Evolutionary conservation across 2,888 invertebrate species (phyloP).

Genomic region (Lithophane leautieri): DNA sequence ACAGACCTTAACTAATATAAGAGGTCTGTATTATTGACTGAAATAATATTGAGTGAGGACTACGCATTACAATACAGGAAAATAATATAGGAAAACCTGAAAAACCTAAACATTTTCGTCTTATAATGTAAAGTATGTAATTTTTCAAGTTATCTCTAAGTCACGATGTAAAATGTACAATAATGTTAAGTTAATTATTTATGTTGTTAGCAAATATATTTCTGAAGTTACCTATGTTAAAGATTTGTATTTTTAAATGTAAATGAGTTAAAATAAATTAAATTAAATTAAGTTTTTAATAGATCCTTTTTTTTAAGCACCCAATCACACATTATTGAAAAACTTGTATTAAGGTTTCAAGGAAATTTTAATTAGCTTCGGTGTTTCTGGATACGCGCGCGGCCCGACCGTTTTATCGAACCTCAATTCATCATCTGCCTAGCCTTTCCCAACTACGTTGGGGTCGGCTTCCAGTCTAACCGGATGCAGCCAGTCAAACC

Average conservation of each 20-base stretch:
- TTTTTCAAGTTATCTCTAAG: background rate
- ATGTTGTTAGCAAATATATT: constrained; percentile 34
- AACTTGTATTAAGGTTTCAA: background rate
- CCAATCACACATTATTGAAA: background rate
- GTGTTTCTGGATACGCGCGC: no score
- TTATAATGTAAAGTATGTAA: background rate
- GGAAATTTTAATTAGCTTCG: no score
- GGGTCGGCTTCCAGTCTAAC: no score
- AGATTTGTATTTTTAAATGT: constrained; percentile 42
- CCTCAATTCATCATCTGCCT: no score
- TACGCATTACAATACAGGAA: background rate
- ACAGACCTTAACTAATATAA: background rate
- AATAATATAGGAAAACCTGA: background rate
- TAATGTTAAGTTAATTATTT: constrained; percentile 48
- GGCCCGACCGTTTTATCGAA: no score
- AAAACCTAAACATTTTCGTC: background rate
- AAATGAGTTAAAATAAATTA: constrained; percentile 11
- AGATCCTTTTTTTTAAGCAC: background rate
- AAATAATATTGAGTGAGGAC: constrained; percentile 2
- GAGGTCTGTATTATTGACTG: background rate
- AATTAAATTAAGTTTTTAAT: constrained; percentile 14
- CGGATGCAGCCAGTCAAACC: no score
- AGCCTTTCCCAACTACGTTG: no score
- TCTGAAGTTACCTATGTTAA: constrained; percentile 42
- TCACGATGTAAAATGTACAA: constrained; percentile 53